Percentiles rank a stretch among this genome's conserved stretches.
Evolutionary conservation across 2,888 invertebrate species (phyloP).

Genomic region (Eilema depressum): DNA sequence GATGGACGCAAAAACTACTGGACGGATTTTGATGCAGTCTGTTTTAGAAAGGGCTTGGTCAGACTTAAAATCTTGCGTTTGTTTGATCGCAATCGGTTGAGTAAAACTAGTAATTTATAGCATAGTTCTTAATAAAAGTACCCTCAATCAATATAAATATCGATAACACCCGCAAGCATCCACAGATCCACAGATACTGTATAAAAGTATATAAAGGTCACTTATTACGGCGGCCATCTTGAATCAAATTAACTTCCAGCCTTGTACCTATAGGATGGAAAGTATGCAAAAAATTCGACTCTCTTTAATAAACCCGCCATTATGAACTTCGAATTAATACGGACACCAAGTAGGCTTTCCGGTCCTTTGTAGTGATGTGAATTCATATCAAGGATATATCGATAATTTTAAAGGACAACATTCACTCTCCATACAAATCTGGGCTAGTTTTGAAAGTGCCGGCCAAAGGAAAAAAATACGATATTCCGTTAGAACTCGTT

Average conservation of each 20-base stretch:
- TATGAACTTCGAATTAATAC: conserved; percentile 70
- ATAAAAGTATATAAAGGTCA: conserved; percentile 42
- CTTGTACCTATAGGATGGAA: conserved; percentile 54
- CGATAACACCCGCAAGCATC: conserved; percentile 33
- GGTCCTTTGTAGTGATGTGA: conserved; percentile 49
- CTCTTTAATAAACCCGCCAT: conserved; percentile 74
- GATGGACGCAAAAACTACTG: too few species aligned
- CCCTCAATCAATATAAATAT: conserved; percentile 43
- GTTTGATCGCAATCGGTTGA: too few species aligned
- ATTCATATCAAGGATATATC: conserved; percentile 43
- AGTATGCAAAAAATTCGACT: conserved; percentile 67
- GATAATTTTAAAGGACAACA: too few species aligned
- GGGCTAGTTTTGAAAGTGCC: too few species aligned
- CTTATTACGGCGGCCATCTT: conserved; percentile 50
- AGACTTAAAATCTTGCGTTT: too few species aligned
- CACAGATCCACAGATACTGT: conserved; percentile 32
- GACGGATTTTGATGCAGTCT: too few species aligned
- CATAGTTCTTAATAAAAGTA: neutral
- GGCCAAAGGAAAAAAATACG: too few species aligned
- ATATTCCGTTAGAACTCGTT: too few species aligned
- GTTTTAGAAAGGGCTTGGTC: too few species aligned
- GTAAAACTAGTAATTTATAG: too few species aligned
- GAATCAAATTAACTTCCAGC: conserved; percentile 61
- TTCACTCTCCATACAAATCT: too few species aligned
- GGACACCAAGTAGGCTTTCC: conserved; percentile 56